Base-by-base conservation (phyloP, 2,888 invertebrate genomes). In the Ceratothoa steindachneri region DNA sequence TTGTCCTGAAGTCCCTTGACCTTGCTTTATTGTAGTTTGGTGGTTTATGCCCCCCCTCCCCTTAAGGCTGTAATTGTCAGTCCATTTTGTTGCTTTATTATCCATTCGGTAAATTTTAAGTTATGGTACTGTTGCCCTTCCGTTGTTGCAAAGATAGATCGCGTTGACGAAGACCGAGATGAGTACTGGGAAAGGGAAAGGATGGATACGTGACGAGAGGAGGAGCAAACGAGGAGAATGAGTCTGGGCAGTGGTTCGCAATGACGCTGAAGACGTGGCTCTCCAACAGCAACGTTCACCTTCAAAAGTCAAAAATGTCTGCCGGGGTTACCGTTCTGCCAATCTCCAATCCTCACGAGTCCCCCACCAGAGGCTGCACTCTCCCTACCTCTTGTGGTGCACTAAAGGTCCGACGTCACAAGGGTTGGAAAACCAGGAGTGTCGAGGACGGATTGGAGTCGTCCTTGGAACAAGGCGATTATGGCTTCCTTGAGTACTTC, bases 241-340 rank as follows among this genome's bases (percentile, higher is more conserved):
- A 70, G 30, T 12, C 52, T 51, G 2, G 28, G 22, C n/a, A 53
- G 66, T 69, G 41, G 64, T 19, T 30, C 70, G 41, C 51, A 30
- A 76, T 76, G 76, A 76, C 76, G n/a, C 76, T 76, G 60, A 76
- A 76, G 71, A 76, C 76, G 30, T 76, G 76, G 76, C 71, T 76
- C 28, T 70, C 67, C n/a, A n/a, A 12, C 2, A 30, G 22, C 29
- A 30, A 30, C 5, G 28, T 29, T n/a, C 67, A 67, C 22, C 15
- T 30, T n/a, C 29, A 67, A n/a, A 67, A 67, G 22, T 30, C 31
- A 24, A 30, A 30, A 67, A 29, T 30, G 29, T 51, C 67, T 27
- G 29, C 71, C 30, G 64, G 41, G 22, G 64, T n/a, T 27, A 22
- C 24, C 7, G 28, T 64, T 28, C 29, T 71, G 4, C 64, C 64